Evolutionary conservation across 1,140 invertebrate genomes (phyloP).

Genomic region (Diachasmimorpha longicaudata): DNA sequence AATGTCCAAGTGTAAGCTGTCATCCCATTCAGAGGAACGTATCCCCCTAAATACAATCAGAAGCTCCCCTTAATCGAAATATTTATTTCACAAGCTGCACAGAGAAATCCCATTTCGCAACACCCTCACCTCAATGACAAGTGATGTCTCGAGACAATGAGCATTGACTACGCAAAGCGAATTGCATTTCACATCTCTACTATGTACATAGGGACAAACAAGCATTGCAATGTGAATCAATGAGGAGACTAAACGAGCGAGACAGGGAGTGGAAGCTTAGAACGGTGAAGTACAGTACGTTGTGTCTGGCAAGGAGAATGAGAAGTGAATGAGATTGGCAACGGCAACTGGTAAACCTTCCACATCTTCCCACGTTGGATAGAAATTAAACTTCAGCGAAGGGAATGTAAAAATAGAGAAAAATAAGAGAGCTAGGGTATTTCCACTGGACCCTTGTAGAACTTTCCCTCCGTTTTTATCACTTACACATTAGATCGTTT

Average conservation of each 20-base stretch:
- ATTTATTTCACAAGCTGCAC: no score
- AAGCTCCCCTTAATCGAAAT: no score
- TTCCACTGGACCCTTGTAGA: background rate
- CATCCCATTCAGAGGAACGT: no score
- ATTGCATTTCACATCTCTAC: background rate
- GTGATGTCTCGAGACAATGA: background rate
- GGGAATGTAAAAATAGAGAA: background rate
- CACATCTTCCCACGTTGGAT: background rate
- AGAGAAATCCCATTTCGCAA: background rate
- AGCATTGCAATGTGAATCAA: background rate
- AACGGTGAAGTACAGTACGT: background rate
- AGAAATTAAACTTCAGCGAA: background rate
- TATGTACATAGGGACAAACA: background rate
- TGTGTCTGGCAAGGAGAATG: background rate
- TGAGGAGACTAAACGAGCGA: background rate
- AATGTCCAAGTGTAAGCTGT: no score
- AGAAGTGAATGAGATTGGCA: background rate
- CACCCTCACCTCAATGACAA: background rate
- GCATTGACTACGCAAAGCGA: background rate
- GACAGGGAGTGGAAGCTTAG: background rate
- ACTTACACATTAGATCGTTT: background rate
- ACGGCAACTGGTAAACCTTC: background rate
- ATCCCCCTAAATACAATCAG: no score
- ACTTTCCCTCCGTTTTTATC: background rate
- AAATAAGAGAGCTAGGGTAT: no score